A percentile compares a stretch with the other conserved stretches of the same genome.
Evolutionary conservation across 2,113 vertebrate genomes (phyloP).

Genomic region (Nanorana parkeri): DNA sequence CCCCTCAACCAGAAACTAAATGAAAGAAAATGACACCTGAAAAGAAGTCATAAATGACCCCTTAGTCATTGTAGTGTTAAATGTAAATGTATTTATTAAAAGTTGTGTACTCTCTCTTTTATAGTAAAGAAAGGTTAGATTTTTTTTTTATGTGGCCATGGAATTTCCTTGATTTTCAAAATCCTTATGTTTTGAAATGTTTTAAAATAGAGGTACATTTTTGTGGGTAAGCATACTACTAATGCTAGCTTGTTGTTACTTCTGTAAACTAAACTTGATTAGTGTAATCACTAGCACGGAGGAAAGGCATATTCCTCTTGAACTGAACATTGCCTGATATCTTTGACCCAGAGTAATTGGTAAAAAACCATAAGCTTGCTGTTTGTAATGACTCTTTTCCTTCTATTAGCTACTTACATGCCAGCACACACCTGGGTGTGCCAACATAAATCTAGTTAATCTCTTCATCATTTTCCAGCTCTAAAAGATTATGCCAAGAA

Average conservation of each 20-base stretch:
- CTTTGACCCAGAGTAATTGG: conserved; percentile 48
- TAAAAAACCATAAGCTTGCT: conserved; percentile 49
- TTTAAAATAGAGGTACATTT: too few species aligned
- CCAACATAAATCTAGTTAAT: conserved; percentile 56
- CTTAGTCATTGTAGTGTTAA: too few species aligned
- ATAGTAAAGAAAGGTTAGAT: too few species aligned
- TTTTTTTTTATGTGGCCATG: too few species aligned
- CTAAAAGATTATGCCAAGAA: conserved; percentile 54
- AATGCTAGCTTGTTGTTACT: too few species aligned
- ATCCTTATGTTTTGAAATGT: too few species aligned
- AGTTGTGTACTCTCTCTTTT: too few species aligned
- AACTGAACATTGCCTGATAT: conserved; percentile 24
- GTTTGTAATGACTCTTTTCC: conserved; percentile 48
- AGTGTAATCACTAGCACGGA: conserved; percentile 9
- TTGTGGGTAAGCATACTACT: too few species aligned
- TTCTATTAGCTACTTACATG: conserved; percentile 44
- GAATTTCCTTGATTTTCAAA: not conserved
- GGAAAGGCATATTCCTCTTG: conserved; percentile 3
- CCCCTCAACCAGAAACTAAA: too few species aligned
- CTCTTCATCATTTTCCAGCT: conserved; percentile 54
- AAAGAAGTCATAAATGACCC: too few species aligned
- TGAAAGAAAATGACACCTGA: too few species aligned
- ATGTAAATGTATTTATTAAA: too few species aligned
- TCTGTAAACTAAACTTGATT: not conserved
- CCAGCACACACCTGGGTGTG: conserved; percentile 49